phyloP scores from a whole-genome alignment of 2,113 vertebrate genomes.

The Eidolon helvum region DNA sequence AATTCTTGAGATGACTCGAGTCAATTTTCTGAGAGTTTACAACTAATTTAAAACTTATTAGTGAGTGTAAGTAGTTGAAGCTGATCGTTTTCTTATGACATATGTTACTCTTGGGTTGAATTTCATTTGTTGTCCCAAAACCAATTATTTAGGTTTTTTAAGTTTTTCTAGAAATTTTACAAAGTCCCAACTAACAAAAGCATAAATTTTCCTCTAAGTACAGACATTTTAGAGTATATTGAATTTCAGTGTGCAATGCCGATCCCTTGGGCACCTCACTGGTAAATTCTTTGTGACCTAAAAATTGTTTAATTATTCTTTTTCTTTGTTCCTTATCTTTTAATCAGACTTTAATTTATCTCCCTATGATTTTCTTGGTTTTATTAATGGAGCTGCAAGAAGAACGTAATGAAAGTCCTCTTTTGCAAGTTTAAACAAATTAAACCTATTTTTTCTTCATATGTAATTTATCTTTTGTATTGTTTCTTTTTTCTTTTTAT shows the following conservation, averaged over 20 bases:
- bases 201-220: constrained; percentile 7
- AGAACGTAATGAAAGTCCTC: constrained; percentile 56
- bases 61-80: constrained; percentile 58
- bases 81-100: constrained; percentile 31
- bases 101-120: constrained; percentile 51
- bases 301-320: constrained; percentile 64
- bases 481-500: not conserved
- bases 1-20: constrained; percentile 48
- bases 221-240: not conserved
- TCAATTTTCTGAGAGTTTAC: constrained; percentile 62
- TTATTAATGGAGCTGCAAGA: constrained; percentile 35
- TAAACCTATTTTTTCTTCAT: constrained; percentile 15
- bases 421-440: constrained; percentile 42
- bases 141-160: constrained; percentile 39
- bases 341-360: constrained; percentile 57
- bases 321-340: constrained; percentile 64
- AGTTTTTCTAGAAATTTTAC: constrained; percentile 30
- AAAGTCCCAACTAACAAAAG: constrained; percentile 21
- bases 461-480: not conserved
- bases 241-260: not conserved
- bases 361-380: constrained; percentile 42
- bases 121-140: constrained; percentile 52
- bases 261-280: not conserved
- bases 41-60: constrained; percentile 65
- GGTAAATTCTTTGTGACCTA: constrained; percentile 37